phyloP scores from a whole-genome alignment of 2,888 invertebrate species.

The Anthrax anthrax region DNA sequence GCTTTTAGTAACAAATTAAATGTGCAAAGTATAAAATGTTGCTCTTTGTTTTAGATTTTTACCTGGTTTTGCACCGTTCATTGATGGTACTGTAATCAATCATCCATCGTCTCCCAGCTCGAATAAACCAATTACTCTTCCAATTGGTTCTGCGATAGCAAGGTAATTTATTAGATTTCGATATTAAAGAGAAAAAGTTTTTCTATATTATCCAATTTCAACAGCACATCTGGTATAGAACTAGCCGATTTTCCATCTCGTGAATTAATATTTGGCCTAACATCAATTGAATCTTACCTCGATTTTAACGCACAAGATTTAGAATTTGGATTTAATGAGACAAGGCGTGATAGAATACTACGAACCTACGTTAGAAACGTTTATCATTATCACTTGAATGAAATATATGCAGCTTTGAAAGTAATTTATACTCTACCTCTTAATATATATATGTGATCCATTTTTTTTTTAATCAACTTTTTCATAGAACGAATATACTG shows the following conservation, averaged over 20 bases:
- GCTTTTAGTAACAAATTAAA: no score
- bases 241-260: slow-evolving; percentile 68
- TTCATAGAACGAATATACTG: slow-evolving; percentile 80
- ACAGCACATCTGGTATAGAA: slow-evolving; percentile 55
- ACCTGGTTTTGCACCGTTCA: slow-evolving; percentile 86
- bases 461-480: background rate
- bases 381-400: slow-evolving; percentile 87
- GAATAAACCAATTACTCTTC: slow-evolving; percentile 26
- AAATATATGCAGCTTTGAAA: slow-evolving; percentile 80
- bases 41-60: no score
- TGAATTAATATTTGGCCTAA: slow-evolving; percentile 72
- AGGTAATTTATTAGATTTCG: slow-evolving; percentile 28
- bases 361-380: slow-evolving; percentile 89
- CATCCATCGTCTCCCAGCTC: slow-evolving; percentile 37
- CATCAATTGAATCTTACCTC: slow-evolving; percentile 68
- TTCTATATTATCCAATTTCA: no score
- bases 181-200: background rate
- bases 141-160: slow-evolving; percentile 35
- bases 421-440: slow-evolving; percentile 14
- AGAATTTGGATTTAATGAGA: slow-evolving; percentile 85
- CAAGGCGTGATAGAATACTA: slow-evolving; percentile 68
- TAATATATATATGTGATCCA: background rate
- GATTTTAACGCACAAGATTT: slow-evolving; percentile 71
- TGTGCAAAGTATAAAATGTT: no score
- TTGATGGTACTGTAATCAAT: slow-evolving; percentile 75